Evolutionary conservation across 2,113 vertebrate genomes (phyloP).

Genomic region (Carettochelys insculpta): DNA sequence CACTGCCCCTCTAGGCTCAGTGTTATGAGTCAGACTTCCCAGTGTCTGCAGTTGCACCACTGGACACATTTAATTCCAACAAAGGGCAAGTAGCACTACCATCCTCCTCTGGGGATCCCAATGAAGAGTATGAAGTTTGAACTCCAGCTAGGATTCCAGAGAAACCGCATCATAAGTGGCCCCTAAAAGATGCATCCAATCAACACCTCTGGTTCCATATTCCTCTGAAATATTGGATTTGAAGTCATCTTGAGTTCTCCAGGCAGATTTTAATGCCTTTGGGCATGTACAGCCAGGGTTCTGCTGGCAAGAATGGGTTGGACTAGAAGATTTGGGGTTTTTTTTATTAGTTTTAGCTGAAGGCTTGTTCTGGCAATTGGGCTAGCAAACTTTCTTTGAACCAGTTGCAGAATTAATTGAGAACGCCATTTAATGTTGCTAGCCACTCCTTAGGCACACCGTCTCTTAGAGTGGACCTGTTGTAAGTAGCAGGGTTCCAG

Average conservation of each 20-base stretch:
- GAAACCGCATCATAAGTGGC: not conserved
- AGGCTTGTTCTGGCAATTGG: not conserved
- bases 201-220: too few relatives aligned
- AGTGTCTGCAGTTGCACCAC: fast-evolving
- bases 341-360: not conserved
- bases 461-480: not conserved
- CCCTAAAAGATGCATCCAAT: not conserved
- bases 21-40: not conserved
- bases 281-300: not conserved
- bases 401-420: not conserved
- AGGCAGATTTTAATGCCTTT: not conserved
- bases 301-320: not conserved
- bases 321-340: not conserved
- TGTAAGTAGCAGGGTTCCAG: not conserved
- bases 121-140: not conserved
- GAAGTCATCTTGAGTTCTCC: not conserved
- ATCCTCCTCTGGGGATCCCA: not conserved
- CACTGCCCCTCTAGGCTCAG: not conserved
- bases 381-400: not conserved
- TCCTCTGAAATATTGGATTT: not conserved
- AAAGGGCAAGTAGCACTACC: not conserved
- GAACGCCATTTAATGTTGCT: not conserved
- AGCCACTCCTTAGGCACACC: not conserved
- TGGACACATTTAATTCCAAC: not conserved
- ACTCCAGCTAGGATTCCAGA: not conserved